Base-by-base conservation (phyloP, 2,888 invertebrate genomes). In the Morpho deidamia region DNA sequence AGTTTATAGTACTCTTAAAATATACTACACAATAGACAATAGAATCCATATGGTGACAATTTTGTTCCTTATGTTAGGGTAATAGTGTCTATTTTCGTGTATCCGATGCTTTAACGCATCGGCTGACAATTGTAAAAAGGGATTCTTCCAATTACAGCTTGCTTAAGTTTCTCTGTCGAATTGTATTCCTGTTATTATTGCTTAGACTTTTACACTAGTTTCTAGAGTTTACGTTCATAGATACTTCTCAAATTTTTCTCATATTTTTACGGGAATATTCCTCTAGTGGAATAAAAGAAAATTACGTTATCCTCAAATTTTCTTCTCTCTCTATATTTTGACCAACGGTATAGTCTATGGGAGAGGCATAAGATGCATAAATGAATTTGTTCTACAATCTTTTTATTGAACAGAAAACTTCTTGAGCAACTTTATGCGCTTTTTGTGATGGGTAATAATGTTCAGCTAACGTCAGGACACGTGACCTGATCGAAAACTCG, bases 81-180 rank as follows among this genome's bases (percentile, higher is more conserved):
- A 4, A 37, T 48, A 56, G 14, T 14, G 39, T 8, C 35, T 32
- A 43, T 48, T 59, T 53, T 59, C 14, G 35, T 11, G 7, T 7
- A 41, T 23, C 12, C 35, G 38, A 33, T 51, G 11, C 11, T 38
- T 32, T 32, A 33, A 34, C 42, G 47, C 45, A 34, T 40, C 42
- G 35, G 53, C 53, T 51, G 51, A 56, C 59, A 56, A 56, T 59
- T 56, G 48, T 51, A 53, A 56, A 53, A 53, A 39, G 59, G 53
- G 56, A 59, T 59, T 59, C 56, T 53, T 56, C 53, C 59, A 59
- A 59, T 59, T 59, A 59, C 51, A 53, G 48, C 52, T 41, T 43
- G 56, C 53, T 59, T 49, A 49, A 54, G 59, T 47, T 56, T 49
- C 54, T 51, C 53, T 49, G 43, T 49, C 12, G 38, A 44, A 56